These are phyloP conservation scores for Casuarius casuarius DNA, from an alignment of 2,113 vertebrate species.

Conservation along the genomic window DNA sequence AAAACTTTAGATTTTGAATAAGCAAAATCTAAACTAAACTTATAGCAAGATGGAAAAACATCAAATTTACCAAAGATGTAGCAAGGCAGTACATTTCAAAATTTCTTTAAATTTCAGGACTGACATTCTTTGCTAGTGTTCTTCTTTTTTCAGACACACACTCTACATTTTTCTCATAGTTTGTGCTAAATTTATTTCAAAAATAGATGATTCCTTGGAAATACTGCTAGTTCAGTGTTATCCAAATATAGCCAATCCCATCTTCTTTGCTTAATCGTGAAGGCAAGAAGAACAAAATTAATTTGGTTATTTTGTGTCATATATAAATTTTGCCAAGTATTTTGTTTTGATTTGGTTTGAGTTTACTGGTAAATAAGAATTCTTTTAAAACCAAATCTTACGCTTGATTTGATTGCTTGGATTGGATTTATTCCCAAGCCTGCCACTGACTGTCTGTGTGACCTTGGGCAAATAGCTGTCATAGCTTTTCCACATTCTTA, in stretches of 20 bases:
- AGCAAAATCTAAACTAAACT: not conserved
- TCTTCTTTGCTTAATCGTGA: not conserved
- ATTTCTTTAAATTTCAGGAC: not conserved
- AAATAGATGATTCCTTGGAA: slow-evolving; percentile 27
- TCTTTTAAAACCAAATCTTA: slow-evolving; percentile 6
- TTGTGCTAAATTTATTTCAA: not conserved
- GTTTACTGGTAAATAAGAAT: slow-evolving; percentile 7
- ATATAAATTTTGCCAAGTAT: not conserved
- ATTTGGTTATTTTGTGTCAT: not conserved
- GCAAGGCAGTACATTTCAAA: not conserved
- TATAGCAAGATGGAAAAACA: not conserved
- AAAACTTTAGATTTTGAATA: not conserved
- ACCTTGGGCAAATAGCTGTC: slow-evolving; percentile 60
- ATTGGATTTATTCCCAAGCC: slow-evolving; percentile 20
- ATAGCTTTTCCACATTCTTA: slow-evolving; percentile 21
- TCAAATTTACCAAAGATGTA: not conserved
- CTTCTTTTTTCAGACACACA: not conserved
- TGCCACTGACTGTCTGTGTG: slow-evolving; percentile 21
- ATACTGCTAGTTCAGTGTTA: slow-evolving; percentile 27
- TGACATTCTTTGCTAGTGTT: not conserved
- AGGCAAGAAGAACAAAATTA: not conserved
- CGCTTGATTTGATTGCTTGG: slow-evolving; percentile 7
- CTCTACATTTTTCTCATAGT: not conserved
- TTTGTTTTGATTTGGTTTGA: slow-evolving; percentile 27
- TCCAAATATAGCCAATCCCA: not conserved